Conservation (phyloP, 2,113 vertebrate genomes). For the Brachypteracias leptosomus region DNA sequence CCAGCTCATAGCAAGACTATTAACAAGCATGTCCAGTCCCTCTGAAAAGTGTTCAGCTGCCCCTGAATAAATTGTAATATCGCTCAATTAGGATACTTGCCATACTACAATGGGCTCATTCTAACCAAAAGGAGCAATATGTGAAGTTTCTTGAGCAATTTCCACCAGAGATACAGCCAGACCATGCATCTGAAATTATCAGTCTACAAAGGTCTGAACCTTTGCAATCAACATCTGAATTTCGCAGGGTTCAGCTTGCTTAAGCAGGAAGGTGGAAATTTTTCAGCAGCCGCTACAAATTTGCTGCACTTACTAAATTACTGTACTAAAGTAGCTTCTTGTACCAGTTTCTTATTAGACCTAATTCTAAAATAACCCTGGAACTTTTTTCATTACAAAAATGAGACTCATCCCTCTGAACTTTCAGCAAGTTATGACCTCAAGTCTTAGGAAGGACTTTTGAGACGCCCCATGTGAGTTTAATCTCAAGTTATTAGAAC, state of each 20-base stretch:
- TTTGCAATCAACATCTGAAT: background rate
- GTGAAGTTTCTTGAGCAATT: background rate
- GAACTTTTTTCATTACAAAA: slow-evolving; percentile 40
- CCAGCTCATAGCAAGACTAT: background rate
- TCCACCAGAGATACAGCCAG: background rate
- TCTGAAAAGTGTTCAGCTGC: background rate
- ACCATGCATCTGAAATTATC: background rate
- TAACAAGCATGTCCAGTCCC: background rate
- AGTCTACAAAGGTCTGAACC: background rate
- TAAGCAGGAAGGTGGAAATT: background rate
- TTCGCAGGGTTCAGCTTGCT: background rate
- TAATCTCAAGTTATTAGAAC: slow-evolving; percentile 41
- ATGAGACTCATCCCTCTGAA: slow-evolving; percentile 47
- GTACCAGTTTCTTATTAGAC: slow-evolving; percentile 66
- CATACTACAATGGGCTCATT: background rate
- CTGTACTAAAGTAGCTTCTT: slow-evolving; percentile 42
- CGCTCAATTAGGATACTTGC: background rate
- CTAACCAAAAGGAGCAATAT: background rate
- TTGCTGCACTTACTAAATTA: slow-evolving; percentile 9
- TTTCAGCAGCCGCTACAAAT: background rate
- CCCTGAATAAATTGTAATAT: background rate
- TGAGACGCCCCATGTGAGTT: slow-evolving; percentile 18
- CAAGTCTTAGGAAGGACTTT: slow-evolving; percentile 57
- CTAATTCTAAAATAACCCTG: slow-evolving; percentile 68
- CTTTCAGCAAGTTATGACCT: slow-evolving; percentile 58